Evolutionary conservation across 2,888 invertebrate species (phyloP).

Genomic region (Caenorhabditis macrosperma): DNA sequence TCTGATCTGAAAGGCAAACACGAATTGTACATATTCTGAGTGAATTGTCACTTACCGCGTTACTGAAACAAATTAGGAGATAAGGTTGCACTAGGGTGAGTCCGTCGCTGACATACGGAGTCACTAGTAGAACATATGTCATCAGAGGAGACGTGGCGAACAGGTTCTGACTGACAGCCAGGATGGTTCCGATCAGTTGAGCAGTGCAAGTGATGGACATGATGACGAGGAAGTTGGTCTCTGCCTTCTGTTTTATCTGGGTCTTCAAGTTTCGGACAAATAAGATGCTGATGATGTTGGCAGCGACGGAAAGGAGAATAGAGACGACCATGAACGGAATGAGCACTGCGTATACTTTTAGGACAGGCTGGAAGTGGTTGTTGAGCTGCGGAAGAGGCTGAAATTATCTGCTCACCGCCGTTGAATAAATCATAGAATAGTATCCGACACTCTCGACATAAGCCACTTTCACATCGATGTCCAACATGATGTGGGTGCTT

Average conservation of each 20-base stretch:
- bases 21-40: not conserved
- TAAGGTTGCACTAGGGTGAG: slow-evolving; percentile 20
- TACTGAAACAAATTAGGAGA: slow-evolving; percentile 12
- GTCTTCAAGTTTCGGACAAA: slow-evolving; percentile 7
- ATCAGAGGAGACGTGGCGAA: not conserved
- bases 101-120: slow-evolving; percentile 34
- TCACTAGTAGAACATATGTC: not conserved
- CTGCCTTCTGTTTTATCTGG: slow-evolving; percentile 1
- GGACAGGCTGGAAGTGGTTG: slow-evolving; percentile 10
- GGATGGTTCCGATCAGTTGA: slow-evolving; percentile 11
- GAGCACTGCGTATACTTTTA: not conserved
- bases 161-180: not conserved
- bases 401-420: not conserved
- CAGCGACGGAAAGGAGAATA: not conserved
- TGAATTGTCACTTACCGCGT: not conserved
- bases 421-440: not conserved
- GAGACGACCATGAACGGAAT: slow-evolving; percentile 23
- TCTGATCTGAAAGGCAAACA: slow-evolving; percentile 10
- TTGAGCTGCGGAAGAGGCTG: too few relatives aligned
- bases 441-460: not conserved
- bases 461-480: not conserved
- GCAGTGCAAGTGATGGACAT: slow-evolving; percentile 4
- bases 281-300: not conserved
- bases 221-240: slow-evolving; percentile 10
- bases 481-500: slow-evolving; percentile 1